These are phyloP conservation scores for Cryptoblepharus egeriae DNA, from an alignment of 2,797 vertebrate genomes.

Conservation along the genomic window DNA sequence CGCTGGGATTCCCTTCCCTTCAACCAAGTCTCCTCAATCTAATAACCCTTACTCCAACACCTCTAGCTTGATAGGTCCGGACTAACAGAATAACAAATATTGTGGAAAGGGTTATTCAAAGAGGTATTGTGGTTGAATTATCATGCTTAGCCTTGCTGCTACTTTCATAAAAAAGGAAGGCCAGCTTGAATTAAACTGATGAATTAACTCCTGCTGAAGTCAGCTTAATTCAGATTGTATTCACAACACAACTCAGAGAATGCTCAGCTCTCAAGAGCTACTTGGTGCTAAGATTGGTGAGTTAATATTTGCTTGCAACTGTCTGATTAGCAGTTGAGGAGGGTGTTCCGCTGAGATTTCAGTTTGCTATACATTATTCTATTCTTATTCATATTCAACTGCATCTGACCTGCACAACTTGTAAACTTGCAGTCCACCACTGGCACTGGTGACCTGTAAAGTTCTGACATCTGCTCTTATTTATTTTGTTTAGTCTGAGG, in stretches of 20 bases:
- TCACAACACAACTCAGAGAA: not conserved
- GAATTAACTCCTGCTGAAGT: not conserved
- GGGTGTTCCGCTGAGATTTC: not conserved
- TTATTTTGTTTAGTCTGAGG: too few relatives aligned
- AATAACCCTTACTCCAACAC: constrained; percentile 17
- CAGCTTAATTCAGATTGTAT: constrained; percentile 4
- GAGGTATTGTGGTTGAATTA: not conserved
- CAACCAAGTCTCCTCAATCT: not conserved
- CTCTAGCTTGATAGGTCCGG: not conserved
- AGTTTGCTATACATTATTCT: not conserved
- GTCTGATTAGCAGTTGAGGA: constrained; percentile 18
- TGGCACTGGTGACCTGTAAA: not conserved
- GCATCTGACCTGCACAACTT: not conserved
- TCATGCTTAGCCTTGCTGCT: not conserved
- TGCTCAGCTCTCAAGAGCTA: not conserved
- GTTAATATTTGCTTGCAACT: not conserved
- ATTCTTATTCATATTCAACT: not conserved
- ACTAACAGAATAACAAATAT: constrained; percentile 12
- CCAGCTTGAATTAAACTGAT: not conserved
- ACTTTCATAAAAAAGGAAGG: constrained; percentile 3
- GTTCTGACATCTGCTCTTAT: not conserved
- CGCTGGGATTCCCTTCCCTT: constrained; percentile 2
- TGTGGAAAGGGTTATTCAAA: not conserved
- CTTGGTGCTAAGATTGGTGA: not conserved
- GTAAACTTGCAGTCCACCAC: not conserved